Evolutionary conservation across 1,140 invertebrate genomes (phyloP), one percentile per base, ranked within the genome.

Genomic region (Tenebrio molitor): DNA sequence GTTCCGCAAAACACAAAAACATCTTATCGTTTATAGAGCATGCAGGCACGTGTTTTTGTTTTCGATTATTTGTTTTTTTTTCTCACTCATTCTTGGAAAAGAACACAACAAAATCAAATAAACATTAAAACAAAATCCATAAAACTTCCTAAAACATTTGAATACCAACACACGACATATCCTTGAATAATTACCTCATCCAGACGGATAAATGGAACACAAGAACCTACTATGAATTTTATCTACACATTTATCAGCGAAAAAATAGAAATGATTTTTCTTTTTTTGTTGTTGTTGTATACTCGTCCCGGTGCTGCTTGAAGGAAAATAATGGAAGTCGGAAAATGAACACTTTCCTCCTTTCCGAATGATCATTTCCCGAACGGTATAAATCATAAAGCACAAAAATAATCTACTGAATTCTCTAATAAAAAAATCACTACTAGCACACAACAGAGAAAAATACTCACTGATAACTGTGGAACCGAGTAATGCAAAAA

Each of bases 141-240:
- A 71, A 71, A 46, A 71, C 36, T 69, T 80, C 67, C 73, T 76
- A 68, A 71, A 77, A 84, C 84, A 84, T 84, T 84, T 84, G 84
- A 84, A 84, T 84, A 84, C 84, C 84, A 84, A 84, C 84, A 85
- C 84, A 84, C 82, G 78, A 79, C 79, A 81, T 76, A 72, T 70
- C 73, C 71, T 70, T 72, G 72, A 77, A 81, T 82, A 81, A 73
- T 83, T 82, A 82, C 81, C 82, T 82, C 79, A 78, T 82, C 78
- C 79, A 73, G 77, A 71, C 69, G 72, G 76, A 72, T 74, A 72
- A 76, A 79, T 74, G 74, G 76, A 79, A 78, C 78, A 79, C 74
- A 78, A 73, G 67, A 73, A 78, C 65, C 71, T 67, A 67, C 73
- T 73, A 71, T 53, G 63, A 72, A 73, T 66, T 70, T 62, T 25